Evolutionary conservation across 2,888 invertebrate species (phyloP), one percentile per base, ranked within the genome.

Genomic region (Apotomis turbidana): DNA sequence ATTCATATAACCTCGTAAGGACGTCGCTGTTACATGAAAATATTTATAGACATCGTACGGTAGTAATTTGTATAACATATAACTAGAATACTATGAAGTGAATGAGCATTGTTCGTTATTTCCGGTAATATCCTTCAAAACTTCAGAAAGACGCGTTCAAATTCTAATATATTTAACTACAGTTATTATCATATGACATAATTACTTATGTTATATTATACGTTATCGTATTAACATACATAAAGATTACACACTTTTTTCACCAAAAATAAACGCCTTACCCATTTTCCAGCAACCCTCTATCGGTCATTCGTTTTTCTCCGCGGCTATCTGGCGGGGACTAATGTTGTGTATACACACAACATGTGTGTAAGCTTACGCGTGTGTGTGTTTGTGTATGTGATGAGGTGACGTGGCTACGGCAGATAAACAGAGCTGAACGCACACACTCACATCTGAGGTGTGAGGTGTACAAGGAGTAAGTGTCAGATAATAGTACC

Each of bases 391-490:
- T 68, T 27, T 13, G 49, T 51, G 52, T 49, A 52, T 70, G 72
- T 71, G 75, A 61, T 55, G 70, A 71, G 57, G 60, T 9, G 60
- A 63, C 63, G 70, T 49, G 49, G 49, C 49, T 9, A 12, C 49
- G 49, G 74, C 87, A 89, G 89, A 89, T 89, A 89, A 88, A 87
- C 83, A 83, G 78, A 41, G 41, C 6, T 6, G 41, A 9, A 74
- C 81, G 83, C 85, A 75, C 87, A 87, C 88, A 85, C 84, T 80
- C 75, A 76, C 76, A 76, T 0, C 9, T 6, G 9, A 49, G 49
- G 49, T 49, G 5, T 8, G 49, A 49, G 49, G 49, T 10, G 49
- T 49, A 49, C 49, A 9, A 3, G 9, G 49, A 9, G 49, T 12
- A 9, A 49, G 9, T 49, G 66, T 71, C 36, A 64, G 36, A n/a